Evolutionary conservation across 2,113 vertebrate genomes (phyloP), one percentile per base, ranked within the genome.

Genomic region (Grammomys dolichurus): DNA sequence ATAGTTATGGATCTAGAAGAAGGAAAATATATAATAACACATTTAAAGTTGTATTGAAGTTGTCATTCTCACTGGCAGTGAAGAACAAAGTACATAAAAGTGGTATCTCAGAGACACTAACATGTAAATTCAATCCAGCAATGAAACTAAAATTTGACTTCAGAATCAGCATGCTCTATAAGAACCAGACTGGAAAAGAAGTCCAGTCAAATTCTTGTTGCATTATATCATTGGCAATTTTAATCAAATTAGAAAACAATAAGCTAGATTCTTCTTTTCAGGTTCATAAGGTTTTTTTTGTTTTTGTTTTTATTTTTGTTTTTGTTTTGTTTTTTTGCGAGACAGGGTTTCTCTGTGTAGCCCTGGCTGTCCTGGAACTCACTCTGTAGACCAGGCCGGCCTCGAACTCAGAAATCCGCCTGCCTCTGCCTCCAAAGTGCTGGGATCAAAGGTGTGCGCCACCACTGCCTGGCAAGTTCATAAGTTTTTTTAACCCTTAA

Each of bases 141-240:
- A 54, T 43, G 28, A 91, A 77, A 73, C 17, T 11, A 75, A 87
- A 77, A 54, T 70, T 63, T 89, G 89, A 93, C 48, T 90, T 93
- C n/a, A 69, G 8, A 92, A 60, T 65, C 51, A 88, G 20, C 17
- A 91, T 81, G 81, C 84, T 95, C 91, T 96, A 26, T 89, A 94
- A 95, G 40, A 90, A 76, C 78, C 43, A 7, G 48, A 75, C 16
- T 81, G 22, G 72, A 40, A 86, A 87, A 58, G 5, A 63, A 93
- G 65, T 1, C 17, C 76, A 82, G 4, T 48, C 78, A 72, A 86
- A 86, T 7, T 54, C 46, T 81, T 96, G 43, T 40, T 90, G 92
- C 63, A 63, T 87, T 91, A 31, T 93, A 7, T 60, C 54, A 81
- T 92, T 81, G 72, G 5, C 4, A 95, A 96, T 75, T 88, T 95